Conservation (phyloP, 2,888 invertebrate genomes). For the Notodonta dromedarius region DNA sequence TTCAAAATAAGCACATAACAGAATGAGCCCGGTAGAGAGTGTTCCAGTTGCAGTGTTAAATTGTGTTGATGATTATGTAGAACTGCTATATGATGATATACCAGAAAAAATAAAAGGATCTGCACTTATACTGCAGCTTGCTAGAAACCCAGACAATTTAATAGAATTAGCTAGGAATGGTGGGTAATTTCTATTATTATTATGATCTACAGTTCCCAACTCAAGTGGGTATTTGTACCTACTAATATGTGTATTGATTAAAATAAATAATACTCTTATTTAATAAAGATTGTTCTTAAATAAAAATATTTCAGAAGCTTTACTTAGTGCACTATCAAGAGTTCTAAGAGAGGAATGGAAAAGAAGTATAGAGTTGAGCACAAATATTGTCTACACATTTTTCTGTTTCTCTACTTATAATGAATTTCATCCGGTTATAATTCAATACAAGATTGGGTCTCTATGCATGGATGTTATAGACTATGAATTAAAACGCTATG, state of each 20-base stretch:
- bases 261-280: slow-evolving; percentile 1
- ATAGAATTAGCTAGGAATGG: slow-evolving; percentile 97
- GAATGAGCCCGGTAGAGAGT: slow-evolving; percentile 85
- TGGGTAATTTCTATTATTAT: slow-evolving; percentile 52
- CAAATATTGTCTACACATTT: slow-evolving; percentile 98
- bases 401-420: slow-evolving; percentile 98
- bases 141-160: slow-evolving; percentile 97
- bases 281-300: not conserved
- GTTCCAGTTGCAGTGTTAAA: slow-evolving; percentile 87
- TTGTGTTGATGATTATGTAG: slow-evolving; percentile 96
- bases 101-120: slow-evolving; percentile 97
- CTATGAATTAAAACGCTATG: slow-evolving; percentile 96
- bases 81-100: slow-evolving; percentile 97
- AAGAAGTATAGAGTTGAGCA: slow-evolving; percentile 97
- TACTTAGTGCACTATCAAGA: slow-evolving; percentile 97
- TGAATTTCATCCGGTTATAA: slow-evolving; percentile 96
- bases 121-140: slow-evolving; percentile 94
- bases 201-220: not conserved
- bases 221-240: too few relatives aligned
- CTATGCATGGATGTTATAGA: slow-evolving; percentile 98
- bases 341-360: slow-evolving; percentile 99
- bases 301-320: slow-evolving; percentile 87
- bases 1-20: slow-evolving; percentile 7
- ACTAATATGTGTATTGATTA: too few relatives aligned
- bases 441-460: slow-evolving; percentile 98